Evolutionary conservation across 2,888 invertebrate species (phyloP).

Genomic region (Cosmia trapezina): DNA sequence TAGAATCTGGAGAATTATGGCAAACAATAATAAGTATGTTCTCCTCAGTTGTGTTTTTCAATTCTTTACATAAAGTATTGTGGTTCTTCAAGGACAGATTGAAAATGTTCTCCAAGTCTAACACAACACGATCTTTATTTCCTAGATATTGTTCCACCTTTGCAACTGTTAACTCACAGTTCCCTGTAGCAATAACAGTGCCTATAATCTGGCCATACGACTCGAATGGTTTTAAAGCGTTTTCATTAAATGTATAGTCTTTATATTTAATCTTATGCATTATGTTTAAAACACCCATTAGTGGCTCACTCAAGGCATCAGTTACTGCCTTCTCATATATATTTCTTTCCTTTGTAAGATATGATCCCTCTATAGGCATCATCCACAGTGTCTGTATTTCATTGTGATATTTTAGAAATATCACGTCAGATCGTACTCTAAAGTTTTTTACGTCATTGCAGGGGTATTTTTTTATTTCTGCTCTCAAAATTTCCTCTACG

Average conservation of each 20-base stretch:
- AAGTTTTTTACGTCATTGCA: conserved; percentile 14
- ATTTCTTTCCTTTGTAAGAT: conserved; percentile 30
- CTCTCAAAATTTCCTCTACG: not conserved
- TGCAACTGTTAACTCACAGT: conserved; percentile 15
- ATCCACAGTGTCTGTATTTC: conserved; percentile 53
- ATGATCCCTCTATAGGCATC: conserved; percentile 21
- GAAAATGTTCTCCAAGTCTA: not conserved
- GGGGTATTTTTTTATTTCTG: conserved; percentile 24
- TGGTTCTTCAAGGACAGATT: too few relatives aligned
- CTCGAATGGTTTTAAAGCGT: not conserved
- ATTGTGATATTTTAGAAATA: conserved; percentile 47
- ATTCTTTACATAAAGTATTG: too few relatives aligned
- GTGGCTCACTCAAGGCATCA: conserved; percentile 22
- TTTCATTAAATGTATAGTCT: conserved; percentile 9
- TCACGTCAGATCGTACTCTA: conserved; percentile 23
- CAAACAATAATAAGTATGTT: too few relatives aligned
- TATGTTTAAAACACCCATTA: conserved; percentile 22
- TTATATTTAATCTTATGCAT: conserved; percentile 14
- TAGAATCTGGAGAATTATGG: too few relatives aligned
- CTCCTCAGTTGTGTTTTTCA: too few relatives aligned
- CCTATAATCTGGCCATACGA: not conserved
- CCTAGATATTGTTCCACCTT: conserved; percentile 19
- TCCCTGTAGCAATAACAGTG: conserved; percentile 1
- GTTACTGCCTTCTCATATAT: conserved; percentile 21
- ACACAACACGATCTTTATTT: conserved; percentile 3